A percentile compares a stretch with the other conserved stretches of the same genome.
Conservation (phyloP, 2,888 invertebrate genomes). For the Athetis lepigone region DNA sequence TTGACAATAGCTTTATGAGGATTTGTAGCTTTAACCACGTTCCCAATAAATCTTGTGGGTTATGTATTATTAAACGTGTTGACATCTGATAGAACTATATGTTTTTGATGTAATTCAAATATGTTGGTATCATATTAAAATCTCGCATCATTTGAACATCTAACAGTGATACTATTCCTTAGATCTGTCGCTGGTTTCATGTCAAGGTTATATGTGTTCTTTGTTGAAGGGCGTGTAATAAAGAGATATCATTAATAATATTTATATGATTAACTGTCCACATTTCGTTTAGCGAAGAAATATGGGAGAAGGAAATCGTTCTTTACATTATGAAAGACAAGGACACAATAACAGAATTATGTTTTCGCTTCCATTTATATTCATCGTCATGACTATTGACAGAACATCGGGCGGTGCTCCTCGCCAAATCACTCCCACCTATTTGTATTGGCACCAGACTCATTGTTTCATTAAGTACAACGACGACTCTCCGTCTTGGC, state of each 20-base stretch:
- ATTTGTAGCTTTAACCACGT: slow-evolving; percentile 63
- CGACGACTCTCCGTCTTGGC: slow-evolving; percentile 72
- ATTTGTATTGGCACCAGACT: slow-evolving; percentile 81
- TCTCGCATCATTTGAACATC: slow-evolving; percentile 38
- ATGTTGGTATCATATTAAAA: slow-evolving; percentile 40
- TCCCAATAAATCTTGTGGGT: slow-evolving; percentile 40
- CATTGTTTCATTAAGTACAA: slow-evolving; percentile 76
- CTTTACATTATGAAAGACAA: slow-evolving; percentile 48
- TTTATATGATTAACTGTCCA: slow-evolving; percentile 50
- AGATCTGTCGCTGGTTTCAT: slow-evolving; percentile 36
- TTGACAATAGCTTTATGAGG: slow-evolving; percentile 76
- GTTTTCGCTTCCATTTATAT: slow-evolving; percentile 61
- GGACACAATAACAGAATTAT: slow-evolving; percentile 62
- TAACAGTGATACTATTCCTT: slow-evolving; percentile 35
- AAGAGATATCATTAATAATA: slow-evolving; percentile 47
- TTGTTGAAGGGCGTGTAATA: slow-evolving; percentile 35
- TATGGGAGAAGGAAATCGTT: slow-evolving; percentile 57
- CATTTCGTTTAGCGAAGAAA: slow-evolving; percentile 38
- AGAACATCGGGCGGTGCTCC: slow-evolving; percentile 75
- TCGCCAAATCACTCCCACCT: slow-evolving; percentile 81
- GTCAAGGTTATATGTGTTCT: slow-evolving; percentile 50
- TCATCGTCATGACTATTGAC: slow-evolving; percentile 77
- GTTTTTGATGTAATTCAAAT: slow-evolving; percentile 37
- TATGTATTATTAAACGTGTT: slow-evolving; percentile 42
- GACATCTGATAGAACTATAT: slow-evolving; percentile 44